Percentiles rank a stretch among this genome's conserved stretches.
phyloP scores from a whole-genome alignment of 2,888 invertebrate species.

The Phalangium opilio region DNA sequence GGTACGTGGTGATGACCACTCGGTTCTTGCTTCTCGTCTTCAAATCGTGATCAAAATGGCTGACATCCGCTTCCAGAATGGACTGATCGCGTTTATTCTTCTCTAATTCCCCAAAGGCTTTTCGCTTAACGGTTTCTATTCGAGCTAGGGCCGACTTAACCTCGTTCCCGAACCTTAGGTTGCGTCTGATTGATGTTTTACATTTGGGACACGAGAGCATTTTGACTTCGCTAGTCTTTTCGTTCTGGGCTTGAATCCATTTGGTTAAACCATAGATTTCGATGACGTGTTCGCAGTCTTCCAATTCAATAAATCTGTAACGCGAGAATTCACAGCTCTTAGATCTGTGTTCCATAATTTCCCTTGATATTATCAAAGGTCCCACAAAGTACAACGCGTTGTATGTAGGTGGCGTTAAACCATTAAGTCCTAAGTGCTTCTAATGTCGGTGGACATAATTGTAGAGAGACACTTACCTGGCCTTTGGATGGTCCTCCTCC shows the following conservation, averaged over 20 bases:
- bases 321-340: no score
- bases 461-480: constrained; percentile 25
- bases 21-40: no score
- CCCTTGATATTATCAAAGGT: no score
- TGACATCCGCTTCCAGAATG: no score
- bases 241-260: constrained; percentile 6
- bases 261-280: constrained; percentile 25
- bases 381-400: no score
- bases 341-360: no score
- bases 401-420: no score
- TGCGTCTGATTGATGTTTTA: constrained; percentile 37
- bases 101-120: constrained; percentile 21
- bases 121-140: constrained; percentile 28
- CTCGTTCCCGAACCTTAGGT: constrained; percentile 40
- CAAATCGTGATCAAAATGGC: no score
- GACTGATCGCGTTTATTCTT: no score
- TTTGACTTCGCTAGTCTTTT: constrained; percentile 7
- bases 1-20: no score
- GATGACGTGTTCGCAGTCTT: constrained; percentile 29
- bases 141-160: constrained; percentile 33
- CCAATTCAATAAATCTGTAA: constrained; percentile 26
- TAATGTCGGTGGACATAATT: constrained; percentile 30
- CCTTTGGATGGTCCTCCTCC: no score
- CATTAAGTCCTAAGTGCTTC: no score
- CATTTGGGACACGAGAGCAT: constrained; percentile 15